Evolutionary conservation across 2,888 invertebrate genomes (phyloP).

Genomic region (Phyllotreta striolata): DNA sequence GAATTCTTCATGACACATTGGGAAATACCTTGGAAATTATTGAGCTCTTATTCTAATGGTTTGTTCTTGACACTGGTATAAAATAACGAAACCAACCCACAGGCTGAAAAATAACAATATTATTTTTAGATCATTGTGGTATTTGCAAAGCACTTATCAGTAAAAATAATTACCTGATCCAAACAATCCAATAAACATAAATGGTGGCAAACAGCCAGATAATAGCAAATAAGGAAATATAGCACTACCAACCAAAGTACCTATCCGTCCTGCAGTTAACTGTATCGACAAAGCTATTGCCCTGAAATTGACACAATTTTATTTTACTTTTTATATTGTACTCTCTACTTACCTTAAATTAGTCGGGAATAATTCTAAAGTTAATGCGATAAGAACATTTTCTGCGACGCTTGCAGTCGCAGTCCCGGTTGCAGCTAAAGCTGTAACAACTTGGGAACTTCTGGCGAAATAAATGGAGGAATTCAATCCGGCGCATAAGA

Average conservation of each 20-base stretch:
- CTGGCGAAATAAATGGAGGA: slow-evolving; percentile 52
- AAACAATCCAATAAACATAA: slow-evolving; percentile 30
- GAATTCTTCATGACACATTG: background rate
- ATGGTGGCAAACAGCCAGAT: slow-evolving; percentile 33
- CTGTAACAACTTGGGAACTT: slow-evolving; percentile 58
- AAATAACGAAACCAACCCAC: slow-evolving; percentile 19
- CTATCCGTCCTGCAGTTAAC: slow-evolving; percentile 24
- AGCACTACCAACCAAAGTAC: slow-evolving; percentile 30
- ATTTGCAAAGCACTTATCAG: background rate
- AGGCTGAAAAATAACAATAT: slow-evolving; percentile 21
- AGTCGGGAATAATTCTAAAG: slow-evolving; percentile 73
- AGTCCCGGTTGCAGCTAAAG: slow-evolving; percentile 64
- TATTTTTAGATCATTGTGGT: too few species aligned
- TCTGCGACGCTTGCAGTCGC: slow-evolving; percentile 66
- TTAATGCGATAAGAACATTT: slow-evolving; percentile 69
- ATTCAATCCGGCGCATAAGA: slow-evolving; percentile 19
- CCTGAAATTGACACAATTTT: slow-evolving; percentile 25
- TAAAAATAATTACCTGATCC: slow-evolving; percentile 19
- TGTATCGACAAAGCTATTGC: slow-evolving; percentile 34
- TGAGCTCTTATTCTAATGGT: slow-evolving; percentile 8
- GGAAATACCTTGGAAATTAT: background rate
- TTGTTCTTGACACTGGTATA: slow-evolving; percentile 21
- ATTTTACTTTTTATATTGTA: background rate
- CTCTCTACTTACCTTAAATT: slow-evolving; percentile 64
- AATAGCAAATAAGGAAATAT: slow-evolving; percentile 29